Evolutionary conservation across 1,140 invertebrate species (phyloP), one percentile per base, ranked within the genome.

Genomic region (Apis cerana): DNA sequence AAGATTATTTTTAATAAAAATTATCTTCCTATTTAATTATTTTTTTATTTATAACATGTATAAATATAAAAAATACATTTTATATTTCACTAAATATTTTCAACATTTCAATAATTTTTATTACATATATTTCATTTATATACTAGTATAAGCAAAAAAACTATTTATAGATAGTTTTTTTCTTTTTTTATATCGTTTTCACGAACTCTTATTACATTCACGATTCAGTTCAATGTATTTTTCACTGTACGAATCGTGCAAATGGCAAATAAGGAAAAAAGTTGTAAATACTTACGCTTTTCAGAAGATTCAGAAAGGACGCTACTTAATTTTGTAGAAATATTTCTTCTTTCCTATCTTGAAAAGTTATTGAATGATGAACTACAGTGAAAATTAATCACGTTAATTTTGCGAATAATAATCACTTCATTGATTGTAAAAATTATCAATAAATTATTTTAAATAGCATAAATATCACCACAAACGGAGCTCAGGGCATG

Each of bases 231-330:
- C 80, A 68, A 59, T 52, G 8, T 27, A 33, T 76, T 21, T 23
- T 8, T 65, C 12, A 27, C 61, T 54, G 33, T 76, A 82, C 64
- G 54, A 82, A 76, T 82, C 80, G 72, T 75, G 19, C 19, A 2
- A 67, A 52, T 75, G 0, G 13, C 23, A 48, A 27, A 13, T 27
- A 23, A 15, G 4, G 58, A 17, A 75, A n/a, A 54, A 19, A 33
- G 15, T 59, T 68, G 21, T 61, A 75, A 76, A 76, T 19, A 82
- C 80, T 82, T 48, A 82, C 80, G 10, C 52, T 81, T 67, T 59
- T 43, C 54, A 54, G 54, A 2, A 33, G 23, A 72, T 10, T 12
- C 52, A 33, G 15, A 64, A 80, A 67, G 79, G 80, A 81, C 80
- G 80, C 80, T 56, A 76, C 56, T 23, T 64, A 82, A 76, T 82